Conservation (phyloP, 1,140 invertebrate species). For the Nasonia giraulti region DNA sequence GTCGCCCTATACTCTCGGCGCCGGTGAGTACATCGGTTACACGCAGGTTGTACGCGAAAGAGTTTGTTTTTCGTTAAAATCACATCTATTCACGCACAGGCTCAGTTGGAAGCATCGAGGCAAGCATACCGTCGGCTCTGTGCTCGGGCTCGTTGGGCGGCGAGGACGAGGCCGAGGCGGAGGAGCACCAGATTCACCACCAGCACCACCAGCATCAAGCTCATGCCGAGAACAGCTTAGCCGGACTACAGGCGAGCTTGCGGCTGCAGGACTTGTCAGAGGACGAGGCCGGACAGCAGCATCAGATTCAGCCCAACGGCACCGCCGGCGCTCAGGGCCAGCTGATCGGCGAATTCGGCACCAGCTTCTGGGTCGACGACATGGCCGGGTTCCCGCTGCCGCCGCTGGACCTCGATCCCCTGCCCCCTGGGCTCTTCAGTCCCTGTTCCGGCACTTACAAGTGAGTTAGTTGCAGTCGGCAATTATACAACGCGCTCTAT, state of each 20-base stretch:
- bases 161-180: conserved; percentile 55
- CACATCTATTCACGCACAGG: conserved; percentile 53
- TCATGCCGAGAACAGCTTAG: conserved; percentile 49
- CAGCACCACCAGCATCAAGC: conserved; percentile 47
- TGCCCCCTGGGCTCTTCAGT: conserved; percentile 81
- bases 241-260: conserved; percentile 64
- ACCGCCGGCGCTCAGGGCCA: conserved; percentile 50
- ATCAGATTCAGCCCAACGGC: conserved; percentile 20
- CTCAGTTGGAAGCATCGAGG: conserved; percentile 72
- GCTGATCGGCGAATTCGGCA: conserved; percentile 69
- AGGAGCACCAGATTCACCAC: too few relatives aligned
- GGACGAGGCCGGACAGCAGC: conserved; percentile 55
- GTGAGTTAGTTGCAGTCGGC: conserved; percentile 76
- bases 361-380: conserved; percentile 82
- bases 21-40: conserved; percentile 62
- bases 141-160: conserved; percentile 66
- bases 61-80: too few relatives aligned
- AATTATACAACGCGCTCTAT: too few relatives aligned
- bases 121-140: conserved; percentile 70
- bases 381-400: conserved; percentile 87
- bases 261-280: too few relatives aligned
- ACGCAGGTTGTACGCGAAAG: too few relatives aligned
- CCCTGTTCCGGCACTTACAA: conserved; percentile 83
- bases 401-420: conserved; percentile 84
- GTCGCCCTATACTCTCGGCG: conserved; percentile 70